Conservation (phyloP, 2,888 invertebrate species). For the Anticlea derivata region DNA sequence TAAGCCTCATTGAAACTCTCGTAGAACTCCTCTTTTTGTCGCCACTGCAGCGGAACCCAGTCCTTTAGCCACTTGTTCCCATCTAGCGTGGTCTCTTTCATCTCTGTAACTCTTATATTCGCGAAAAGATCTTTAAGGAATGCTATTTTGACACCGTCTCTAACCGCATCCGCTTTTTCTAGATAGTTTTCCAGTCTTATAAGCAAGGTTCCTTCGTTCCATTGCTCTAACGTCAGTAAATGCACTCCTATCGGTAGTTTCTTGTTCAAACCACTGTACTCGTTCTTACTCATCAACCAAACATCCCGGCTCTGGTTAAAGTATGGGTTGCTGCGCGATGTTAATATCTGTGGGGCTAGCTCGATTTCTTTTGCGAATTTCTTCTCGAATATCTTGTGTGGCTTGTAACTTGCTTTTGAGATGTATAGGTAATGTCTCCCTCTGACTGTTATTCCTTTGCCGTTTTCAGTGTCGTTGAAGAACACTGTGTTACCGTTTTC, state of each 20-base stretch:
- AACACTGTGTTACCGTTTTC: conserved; percentile 87
- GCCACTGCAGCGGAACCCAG: conserved; percentile 79
- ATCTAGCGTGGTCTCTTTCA: conserved; percentile 87
- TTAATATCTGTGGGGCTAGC: conserved; percentile 48
- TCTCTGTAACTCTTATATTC: conserved; percentile 73
- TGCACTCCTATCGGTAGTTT: conserved; percentile 88
- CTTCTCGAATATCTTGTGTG: conserved; percentile 63
- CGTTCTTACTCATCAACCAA: conserved; percentile 43
- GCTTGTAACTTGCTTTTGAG: conserved; percentile 52
- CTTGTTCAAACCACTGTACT: conserved; percentile 72
- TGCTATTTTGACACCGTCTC: conserved; percentile 81
- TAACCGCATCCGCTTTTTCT: conserved; percentile 83
- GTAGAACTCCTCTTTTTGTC: conserved; percentile 51
- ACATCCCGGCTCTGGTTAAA: conserved; percentile 11
- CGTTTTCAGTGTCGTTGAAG: conserved; percentile 55
- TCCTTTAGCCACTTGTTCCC: conserved; percentile 86
- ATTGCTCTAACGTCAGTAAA: conserved; percentile 90
- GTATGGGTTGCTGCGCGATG: conserved; percentile 33
- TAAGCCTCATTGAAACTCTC: conserved; percentile 56
- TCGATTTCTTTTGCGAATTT: conserved; percentile 64
- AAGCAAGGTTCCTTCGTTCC: conserved; percentile 85
- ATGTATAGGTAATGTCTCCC: conserved; percentile 64
- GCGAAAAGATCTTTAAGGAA: conserved; percentile 84
- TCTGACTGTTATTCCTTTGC: conserved; percentile 43
- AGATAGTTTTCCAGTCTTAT: conserved; percentile 91